Evolutionary conservation across 2,113 vertebrate species (phyloP).

Genomic region (Ammodytes marinus): DNA sequence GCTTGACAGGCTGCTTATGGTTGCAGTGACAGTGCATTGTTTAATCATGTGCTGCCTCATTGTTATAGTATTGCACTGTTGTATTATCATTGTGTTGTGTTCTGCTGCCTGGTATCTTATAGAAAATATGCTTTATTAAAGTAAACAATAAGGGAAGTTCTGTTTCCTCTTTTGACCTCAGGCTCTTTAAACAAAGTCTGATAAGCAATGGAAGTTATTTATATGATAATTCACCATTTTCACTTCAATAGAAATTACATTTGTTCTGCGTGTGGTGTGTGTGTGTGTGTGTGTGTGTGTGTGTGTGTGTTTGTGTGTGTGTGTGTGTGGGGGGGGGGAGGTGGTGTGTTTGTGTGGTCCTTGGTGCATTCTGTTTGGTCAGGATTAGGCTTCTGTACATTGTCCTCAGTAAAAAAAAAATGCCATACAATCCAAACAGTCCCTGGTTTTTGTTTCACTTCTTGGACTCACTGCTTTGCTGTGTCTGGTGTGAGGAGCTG

Average conservation of each 20-base stretch:
- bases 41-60: background rate
- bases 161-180: background rate
- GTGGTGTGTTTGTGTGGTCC: no score
- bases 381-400: background rate
- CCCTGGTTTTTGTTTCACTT: background rate
- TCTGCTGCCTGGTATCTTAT: background rate
- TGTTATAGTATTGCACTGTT: background rate
- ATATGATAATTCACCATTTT: constrained; percentile 2
- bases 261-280: no score
- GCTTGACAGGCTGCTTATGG: background rate
- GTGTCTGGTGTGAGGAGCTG: background rate
- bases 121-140: background rate
- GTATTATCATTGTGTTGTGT: background rate
- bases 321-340: no score
- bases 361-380: background rate
- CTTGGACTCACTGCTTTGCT: background rate
- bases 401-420: background rate
- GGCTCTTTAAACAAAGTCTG: background rate
- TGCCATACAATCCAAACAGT: background rate
- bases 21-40: background rate
- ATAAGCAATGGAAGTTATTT: background rate
- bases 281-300: no score
- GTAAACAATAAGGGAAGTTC: background rate
- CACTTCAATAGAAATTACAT: background rate
- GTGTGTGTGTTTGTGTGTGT: no score